These are phyloP conservation scores for Helicoverpa armigera DNA, from an alignment of 1,140 invertebrate genomes.

Conservation along the genomic window DNA sequence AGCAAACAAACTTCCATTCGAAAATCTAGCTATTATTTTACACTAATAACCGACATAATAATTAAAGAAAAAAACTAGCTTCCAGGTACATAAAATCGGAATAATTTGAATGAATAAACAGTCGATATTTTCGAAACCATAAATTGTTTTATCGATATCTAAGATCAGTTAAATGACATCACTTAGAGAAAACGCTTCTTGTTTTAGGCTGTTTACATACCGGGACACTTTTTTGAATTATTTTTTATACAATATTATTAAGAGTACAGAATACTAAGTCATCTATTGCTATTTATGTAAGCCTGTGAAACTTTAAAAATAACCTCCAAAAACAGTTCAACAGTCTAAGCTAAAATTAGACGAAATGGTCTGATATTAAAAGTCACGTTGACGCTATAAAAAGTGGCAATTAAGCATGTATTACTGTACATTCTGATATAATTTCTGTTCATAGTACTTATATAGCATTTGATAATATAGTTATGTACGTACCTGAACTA, in stretches of 20 bases:
- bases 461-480: too few species aligned
- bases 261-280: too few species aligned
- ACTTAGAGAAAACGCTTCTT: constrained; percentile 42
- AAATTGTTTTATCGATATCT: constrained; percentile 43
- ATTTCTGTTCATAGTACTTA: too few species aligned
- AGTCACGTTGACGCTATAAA: too few species aligned
- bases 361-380: too few species aligned
- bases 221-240: not conserved
- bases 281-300: too few species aligned
- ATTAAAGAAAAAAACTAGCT: constrained; percentile 12
- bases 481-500: too few species aligned
- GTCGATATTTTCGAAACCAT: constrained; percentile 13
- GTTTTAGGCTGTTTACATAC: constrained; percentile 15
- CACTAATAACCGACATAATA: not conserved
- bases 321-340: too few species aligned
- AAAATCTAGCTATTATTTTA: not conserved
- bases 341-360: too few species aligned
- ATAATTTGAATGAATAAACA: constrained; percentile 41
- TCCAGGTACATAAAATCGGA: constrained; percentile 7
- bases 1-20: not conserved
- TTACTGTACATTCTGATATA: too few species aligned
- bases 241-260: not conserved
- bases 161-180: constrained; percentile 43
- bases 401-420: too few species aligned
- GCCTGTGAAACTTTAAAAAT: too few species aligned